These are phyloP conservation scores for Microplitis manilae DNA, from an alignment of 2,888 invertebrate genomes.

Conservation along the genomic window DNA sequence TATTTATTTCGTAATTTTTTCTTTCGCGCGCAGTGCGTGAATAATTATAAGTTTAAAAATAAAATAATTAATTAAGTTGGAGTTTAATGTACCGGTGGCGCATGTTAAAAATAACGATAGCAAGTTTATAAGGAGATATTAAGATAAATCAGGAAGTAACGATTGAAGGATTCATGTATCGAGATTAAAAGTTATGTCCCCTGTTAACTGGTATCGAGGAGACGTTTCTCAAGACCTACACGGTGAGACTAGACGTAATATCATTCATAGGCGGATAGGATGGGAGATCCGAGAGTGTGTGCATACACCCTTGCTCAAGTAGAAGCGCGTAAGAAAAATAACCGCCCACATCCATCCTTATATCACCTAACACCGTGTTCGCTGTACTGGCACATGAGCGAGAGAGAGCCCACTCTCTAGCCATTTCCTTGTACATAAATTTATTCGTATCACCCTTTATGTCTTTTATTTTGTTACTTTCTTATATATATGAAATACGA, in stretches of 20 bases:
- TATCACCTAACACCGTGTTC: constrained; percentile 62
- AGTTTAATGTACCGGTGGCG: not conserved
- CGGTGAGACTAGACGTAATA: not conserved
- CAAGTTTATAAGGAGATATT: not conserved
- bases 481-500: not conserved
- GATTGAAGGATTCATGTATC: not conserved
- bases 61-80: too few species aligned
- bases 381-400: constrained; percentile 29
- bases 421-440: constrained; percentile 66
- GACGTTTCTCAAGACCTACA: not conserved
- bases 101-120: not conserved
- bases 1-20: too few species aligned
- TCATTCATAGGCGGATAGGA: not conserved
- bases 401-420: constrained; percentile 44
- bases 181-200: not conserved
- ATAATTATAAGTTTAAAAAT: too few species aligned
- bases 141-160: not conserved
- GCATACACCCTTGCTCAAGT: constrained; percentile 44
- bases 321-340: constrained; percentile 45
- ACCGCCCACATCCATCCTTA: constrained; percentile 63
- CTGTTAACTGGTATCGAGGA: not conserved
- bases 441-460: constrained; percentile 53
- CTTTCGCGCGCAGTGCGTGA: too few species aligned
- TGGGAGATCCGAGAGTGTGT: not conserved
- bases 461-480: constrained; percentile 36